Percentiles rank a stretch among this genome's conserved stretches.
phyloP scores from a whole-genome alignment of 2,888 invertebrate species.

The Drosophila nigritarsus region DNA sequence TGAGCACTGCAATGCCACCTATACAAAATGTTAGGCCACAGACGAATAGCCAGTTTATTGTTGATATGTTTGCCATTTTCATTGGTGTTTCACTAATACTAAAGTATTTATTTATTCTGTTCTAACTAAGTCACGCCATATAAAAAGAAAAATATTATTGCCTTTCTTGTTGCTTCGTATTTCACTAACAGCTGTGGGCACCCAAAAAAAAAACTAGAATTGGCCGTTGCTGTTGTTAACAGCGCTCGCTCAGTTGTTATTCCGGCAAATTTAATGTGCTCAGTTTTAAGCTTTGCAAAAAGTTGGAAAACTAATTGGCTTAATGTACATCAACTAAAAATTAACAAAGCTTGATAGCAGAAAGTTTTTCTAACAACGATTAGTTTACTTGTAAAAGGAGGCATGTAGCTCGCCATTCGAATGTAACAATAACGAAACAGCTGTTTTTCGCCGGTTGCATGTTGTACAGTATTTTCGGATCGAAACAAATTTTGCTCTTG shows the following conservation, averaged over 20 bases:
- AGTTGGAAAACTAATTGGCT: background rate
- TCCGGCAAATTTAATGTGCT: background rate
- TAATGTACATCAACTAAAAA: background rate
- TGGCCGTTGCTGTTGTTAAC: conserved; percentile 1
- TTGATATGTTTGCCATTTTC: conserved; percentile 74
- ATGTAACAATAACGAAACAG: background rate
- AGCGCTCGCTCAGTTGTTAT: background rate
- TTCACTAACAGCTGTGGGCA: conserved; percentile 4
- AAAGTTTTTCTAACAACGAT: background rate
- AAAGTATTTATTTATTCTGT: conserved; percentile 25
- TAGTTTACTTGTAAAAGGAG: background rate
- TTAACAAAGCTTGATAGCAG: background rate
- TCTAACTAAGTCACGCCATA: conserved; percentile 44
- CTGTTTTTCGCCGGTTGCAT: background rate
- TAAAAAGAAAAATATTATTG: conserved; percentile 25
- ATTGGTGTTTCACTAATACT: conserved; percentile 42
- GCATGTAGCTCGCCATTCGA: background rate
- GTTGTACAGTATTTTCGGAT: background rate
- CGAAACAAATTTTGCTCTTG: background rate
- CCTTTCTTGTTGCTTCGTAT: conserved; percentile 6
- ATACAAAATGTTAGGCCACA: conserved; percentile 81
- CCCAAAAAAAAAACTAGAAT: background rate
- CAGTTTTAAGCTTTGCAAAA: background rate
- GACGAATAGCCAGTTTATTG: conserved; percentile 81
- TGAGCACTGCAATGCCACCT: conserved; percentile 80